Conservation (phyloP, 1,140 invertebrate genomes). For the Drosophila tani region DNA sequence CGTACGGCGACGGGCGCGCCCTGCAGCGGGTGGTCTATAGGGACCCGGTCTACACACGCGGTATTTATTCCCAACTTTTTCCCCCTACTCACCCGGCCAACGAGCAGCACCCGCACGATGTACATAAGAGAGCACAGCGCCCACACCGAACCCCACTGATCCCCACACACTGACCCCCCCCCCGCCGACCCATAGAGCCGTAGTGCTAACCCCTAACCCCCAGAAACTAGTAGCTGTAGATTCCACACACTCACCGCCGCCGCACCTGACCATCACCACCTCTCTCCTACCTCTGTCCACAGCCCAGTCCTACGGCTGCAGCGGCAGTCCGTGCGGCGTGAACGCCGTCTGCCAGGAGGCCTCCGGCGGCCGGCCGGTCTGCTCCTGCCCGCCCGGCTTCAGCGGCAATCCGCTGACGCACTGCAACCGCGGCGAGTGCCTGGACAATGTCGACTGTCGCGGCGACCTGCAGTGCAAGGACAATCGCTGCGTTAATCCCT, state of each 20-base stretch:
- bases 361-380: slow-evolving; percentile 88
- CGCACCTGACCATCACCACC: slow-evolving; percentile 26
- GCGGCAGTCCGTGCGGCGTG: slow-evolving; percentile 86
- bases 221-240: neutral
- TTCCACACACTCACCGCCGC: slow-evolving; percentile 1
- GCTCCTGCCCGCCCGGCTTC: slow-evolving; percentile 89
- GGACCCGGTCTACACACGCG: slow-evolving; percentile 72
- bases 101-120: slow-evolving; percentile 25
- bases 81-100: no score
- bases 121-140: slow-evolving; percentile 31
- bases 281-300: slow-evolving; percentile 5
- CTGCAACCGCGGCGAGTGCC: slow-evolving; percentile 89
- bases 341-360: slow-evolving; percentile 88
- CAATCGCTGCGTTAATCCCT: slow-evolving; percentile 91
- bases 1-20: slow-evolving; percentile 70
- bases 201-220: slow-evolving; percentile 26
- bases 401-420: slow-evolving; percentile 89
- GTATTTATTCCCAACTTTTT: slow-evolving; percentile 55
- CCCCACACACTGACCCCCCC: neutral
- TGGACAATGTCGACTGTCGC: slow-evolving; percentile 87
- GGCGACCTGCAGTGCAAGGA: slow-evolving; percentile 91
- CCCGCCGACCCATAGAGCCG: neutral
- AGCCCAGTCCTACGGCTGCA: slow-evolving; percentile 74
- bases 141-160: slow-evolving; percentile 3
- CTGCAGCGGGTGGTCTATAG: slow-evolving; percentile 71